Percentiles rank a stretch among this genome's conserved stretches.
These are phyloP conservation scores for Buceros bicornis DNA, from an alignment of 2,797 vertebrate genomes.

Conservation along the genomic window DNA sequence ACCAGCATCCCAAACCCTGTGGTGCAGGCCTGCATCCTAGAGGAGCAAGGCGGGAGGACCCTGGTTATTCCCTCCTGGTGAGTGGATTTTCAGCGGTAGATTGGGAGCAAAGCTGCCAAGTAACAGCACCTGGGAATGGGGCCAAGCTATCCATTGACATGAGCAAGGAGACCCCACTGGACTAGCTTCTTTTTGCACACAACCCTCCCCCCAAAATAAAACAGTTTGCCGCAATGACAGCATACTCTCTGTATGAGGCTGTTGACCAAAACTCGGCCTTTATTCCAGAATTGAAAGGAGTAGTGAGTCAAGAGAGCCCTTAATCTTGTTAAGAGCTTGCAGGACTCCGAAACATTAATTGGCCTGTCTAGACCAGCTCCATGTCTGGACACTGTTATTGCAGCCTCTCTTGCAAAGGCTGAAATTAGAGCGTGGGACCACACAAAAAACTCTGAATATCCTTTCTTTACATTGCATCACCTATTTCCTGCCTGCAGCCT, in stretches of 20 bases:
- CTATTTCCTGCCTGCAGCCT: background rate
- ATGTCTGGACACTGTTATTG: background rate
- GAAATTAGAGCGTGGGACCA: background rate
- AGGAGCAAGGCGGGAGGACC: background rate
- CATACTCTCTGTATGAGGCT: background rate
- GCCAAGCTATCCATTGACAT: background rate
- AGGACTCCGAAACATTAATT: background rate
- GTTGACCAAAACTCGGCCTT: background rate
- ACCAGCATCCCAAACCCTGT: fast-evolving
- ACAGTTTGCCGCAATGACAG: background rate
- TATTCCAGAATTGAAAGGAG: background rate
- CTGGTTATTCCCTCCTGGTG: fast-evolving
- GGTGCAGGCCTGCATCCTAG: background rate
- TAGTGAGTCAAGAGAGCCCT: background rate
- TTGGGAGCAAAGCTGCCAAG: background rate
- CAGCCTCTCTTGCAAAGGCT: background rate
- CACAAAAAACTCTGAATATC: background rate
- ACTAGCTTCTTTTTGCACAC: background rate
- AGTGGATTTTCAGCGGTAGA: background rate
- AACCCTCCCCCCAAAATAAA: background rate
- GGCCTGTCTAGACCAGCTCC: background rate
- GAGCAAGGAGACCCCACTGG: background rate
- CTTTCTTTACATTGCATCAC: background rate
- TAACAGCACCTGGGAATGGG: background rate
- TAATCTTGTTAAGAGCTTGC: background rate